These are phyloP conservation scores for Siphlonurus alternatus DNA, from an alignment of 2,888 invertebrate genomes.

Conservation along the genomic window DNA sequence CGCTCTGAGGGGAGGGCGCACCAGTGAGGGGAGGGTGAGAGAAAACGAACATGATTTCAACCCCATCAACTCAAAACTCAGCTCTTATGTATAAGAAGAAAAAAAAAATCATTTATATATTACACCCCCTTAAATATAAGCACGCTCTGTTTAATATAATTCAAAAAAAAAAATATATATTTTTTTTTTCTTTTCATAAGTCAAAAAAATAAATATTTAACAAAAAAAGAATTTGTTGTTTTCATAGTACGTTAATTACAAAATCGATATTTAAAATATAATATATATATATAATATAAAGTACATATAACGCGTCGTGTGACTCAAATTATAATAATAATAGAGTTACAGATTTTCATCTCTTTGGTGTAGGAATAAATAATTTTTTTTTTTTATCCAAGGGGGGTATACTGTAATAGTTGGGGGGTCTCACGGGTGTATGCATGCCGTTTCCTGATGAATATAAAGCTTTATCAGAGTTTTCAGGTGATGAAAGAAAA, in stretches of 20 bases:
- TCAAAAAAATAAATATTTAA: not conserved
- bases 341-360: not conserved
- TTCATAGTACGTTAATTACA: conserved; percentile 22
- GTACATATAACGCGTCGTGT: no score
- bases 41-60: conserved; percentile 1
- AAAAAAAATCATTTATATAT: not conserved
- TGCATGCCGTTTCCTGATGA: no score
- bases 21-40: not conserved
- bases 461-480: no score
- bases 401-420: no score
- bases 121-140: not conserved
- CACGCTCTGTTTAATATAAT: no score
- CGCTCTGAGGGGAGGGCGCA: not conserved
- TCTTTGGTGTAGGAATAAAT: no score
- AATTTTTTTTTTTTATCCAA: no score
- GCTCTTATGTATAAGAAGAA: not conserved
- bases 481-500: no score
- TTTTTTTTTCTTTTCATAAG: no score
- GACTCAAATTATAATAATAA: not conserved
- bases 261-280: conserved; percentile 19
- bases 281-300: no score
- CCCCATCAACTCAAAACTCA: not conserved
- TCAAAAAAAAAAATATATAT: no score
- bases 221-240: conserved; percentile 13
- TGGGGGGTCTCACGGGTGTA: no score